Evolutionary conservation across 2,113 vertebrate species (phyloP).

Genomic region (Tetraodon nigroviridis): DNA sequence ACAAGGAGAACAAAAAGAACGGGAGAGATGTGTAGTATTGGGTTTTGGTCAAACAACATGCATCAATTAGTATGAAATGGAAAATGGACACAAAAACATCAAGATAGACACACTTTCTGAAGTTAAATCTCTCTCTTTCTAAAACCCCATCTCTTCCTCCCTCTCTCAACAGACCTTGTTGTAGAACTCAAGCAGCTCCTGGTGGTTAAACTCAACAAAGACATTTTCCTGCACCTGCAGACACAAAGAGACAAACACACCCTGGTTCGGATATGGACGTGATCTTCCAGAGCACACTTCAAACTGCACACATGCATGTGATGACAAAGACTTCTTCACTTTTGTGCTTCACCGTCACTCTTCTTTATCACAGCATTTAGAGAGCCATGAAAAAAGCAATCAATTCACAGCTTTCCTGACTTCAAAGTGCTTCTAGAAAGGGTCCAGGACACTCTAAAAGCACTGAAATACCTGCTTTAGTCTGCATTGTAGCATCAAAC

Average conservation of each 20-base stretch:
- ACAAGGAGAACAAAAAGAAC: background rate
- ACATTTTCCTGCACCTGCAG: slow-evolving; percentile 84
- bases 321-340: slow-evolving; percentile 19
- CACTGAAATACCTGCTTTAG: too few relatives aligned
- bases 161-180: slow-evolving; percentile 81
- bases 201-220: slow-evolving; percentile 88
- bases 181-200: slow-evolving; percentile 94
- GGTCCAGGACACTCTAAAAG: too few relatives aligned
- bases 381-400: slow-evolving; percentile 45
- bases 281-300: slow-evolving; percentile 4
- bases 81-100: slow-evolving; percentile 1
- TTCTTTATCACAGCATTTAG: slow-evolving; percentile 54
- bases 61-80: slow-evolving; percentile 16
- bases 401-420: slow-evolving; percentile 4
- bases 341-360: slow-evolving; percentile 44
- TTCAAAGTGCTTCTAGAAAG: too few relatives aligned
- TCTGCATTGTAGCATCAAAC: too few relatives aligned
- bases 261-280: slow-evolving; percentile 4
- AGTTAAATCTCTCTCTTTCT: too few relatives aligned
- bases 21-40: slow-evolving; percentile 3
- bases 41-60: slow-evolving; percentile 11
- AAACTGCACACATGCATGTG: slow-evolving; percentile 11
- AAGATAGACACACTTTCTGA: background rate
- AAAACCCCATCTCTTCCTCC: background rate
- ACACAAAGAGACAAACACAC: slow-evolving; percentile 26